Base-by-base conservation (phyloP, 2,797 vertebrate genomes). In the Catostomus latipinnis region DNA sequence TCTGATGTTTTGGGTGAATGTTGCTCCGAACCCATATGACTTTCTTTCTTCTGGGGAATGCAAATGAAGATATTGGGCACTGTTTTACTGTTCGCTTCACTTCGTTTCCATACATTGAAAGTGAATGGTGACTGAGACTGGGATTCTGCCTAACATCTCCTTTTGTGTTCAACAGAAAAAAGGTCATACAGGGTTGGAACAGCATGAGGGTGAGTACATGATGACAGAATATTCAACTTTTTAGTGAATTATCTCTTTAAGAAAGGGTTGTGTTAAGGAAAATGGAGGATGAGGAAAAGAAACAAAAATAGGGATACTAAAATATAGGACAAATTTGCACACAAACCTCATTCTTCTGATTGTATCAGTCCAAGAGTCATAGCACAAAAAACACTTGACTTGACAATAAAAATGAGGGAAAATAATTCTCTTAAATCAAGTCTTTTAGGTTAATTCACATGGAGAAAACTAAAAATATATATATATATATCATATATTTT, bases 261-360 rank as follows among this genome's bases (percentile, higher is more conserved):
- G 54, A 73, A 78, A 46, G 6, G 0, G 43, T 48, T 60, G 34
- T 54, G 11, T 18, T 9, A 16, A 9, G 18, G 48, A 18, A 49
- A 9, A 43, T 58, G 49, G 13, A 77, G 22, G 7, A 71, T 61
- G 71, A 75, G 78, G 34, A 80, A 56, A 34, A 34, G n/a, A 61
- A 71, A 73, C 18, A 71, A 54, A 57, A 43, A 48, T 8, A 18
- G 45, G 10, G 62, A 67, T 68, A 11, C 7, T 69, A 56, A 45
- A 11, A 46, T 67, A 11, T 49, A 13, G 43, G 68, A 49, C 61
- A 53, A 57, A 46, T n/a, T 58, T 70, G 22, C 6, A 45, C n/a
- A 34, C 34, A 52, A 62, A 62, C 22, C 46, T 65, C 18, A 71
- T 76, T 43, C 22, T 63, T 69, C 45, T 57, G 46, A 60, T 50